Evolutionary conservation across 2,113 vertebrate species (phyloP), one percentile per base, ranked within the genome.

Genomic region (Halcyon malimbica): DNA sequence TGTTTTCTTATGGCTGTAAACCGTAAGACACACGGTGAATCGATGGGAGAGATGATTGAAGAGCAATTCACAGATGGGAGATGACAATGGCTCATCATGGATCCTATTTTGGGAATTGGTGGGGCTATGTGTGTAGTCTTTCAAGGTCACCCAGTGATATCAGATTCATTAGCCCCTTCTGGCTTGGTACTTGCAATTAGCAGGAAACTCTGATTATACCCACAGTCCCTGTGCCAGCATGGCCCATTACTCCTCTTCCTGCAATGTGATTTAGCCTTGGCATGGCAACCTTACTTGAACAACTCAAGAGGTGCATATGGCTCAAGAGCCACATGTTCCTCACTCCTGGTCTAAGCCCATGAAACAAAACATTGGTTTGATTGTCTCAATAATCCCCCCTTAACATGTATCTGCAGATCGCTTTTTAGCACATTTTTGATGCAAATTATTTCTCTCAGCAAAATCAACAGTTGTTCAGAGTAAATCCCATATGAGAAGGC

Each of bases 31-130:
- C 94, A 96, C 93, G 96, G 93, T 23, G 65, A 96, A 95, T 96
- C 93, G 94, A 96, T 97, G 81, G 83, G 94, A 97, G 93, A 89
- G 81, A 91, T 87, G 95, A 96, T 79, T 96, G 93, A 96, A 93
- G 96, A 93, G 93, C 77, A 87, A 53, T 94, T 89, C 94, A 79
- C 83, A 94, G 89, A 89, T 1, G 4, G 83, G 89, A 41, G 53
- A 87, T 65, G 62, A 95, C 93, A 97, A 91, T 93, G 74, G 89
- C 91, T 96, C 93, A 96, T 97, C 93, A 96, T 89, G 83, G 87
- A 67, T 84, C 56, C 67, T 95, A 65, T 96, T 96, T 85, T 60
- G 84, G 91, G 89, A 97, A 93, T 56, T 93, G 62, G 65, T 93
- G 93, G 81, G 81, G 53, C 48, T 79, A 16, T 41, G 53, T 5